Evolutionary conservation across 2,888 invertebrate species (phyloP).

Genomic region (Hemaris fuciformis): DNA sequence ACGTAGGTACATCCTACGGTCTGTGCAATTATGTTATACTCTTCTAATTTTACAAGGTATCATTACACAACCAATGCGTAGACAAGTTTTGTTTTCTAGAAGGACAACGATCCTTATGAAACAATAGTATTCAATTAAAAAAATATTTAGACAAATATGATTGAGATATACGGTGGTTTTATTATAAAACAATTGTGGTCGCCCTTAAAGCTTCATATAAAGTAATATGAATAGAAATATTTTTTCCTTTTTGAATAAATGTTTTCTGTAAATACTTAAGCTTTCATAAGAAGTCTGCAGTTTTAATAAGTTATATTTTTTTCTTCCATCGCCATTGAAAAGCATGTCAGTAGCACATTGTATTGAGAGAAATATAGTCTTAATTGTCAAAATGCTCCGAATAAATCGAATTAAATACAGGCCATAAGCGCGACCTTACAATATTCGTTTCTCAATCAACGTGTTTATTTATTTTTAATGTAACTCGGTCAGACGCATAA

Average conservation of each 20-base stretch:
- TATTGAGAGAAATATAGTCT: no score
- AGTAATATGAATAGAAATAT: no score
- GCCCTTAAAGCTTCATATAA: no score
- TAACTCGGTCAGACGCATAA: conserved; percentile 29
- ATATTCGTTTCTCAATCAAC: not conserved
- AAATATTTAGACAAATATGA: no score
- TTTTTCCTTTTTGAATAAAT: no score
- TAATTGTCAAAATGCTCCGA: not conserved
- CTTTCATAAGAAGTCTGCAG: no score
- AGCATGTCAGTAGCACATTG: no score
- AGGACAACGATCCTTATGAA: not conserved
- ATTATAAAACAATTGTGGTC: no score
- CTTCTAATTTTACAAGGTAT: conserved; percentile 18
- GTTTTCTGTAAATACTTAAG: no score
- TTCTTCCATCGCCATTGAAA: not conserved
- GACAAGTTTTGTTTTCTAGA: not conserved
- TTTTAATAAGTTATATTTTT: no score
- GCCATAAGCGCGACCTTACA: not conserved
- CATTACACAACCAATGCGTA: not conserved
- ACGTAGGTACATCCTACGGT: conserved; percentile 42
- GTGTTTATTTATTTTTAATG: conserved; percentile 18
- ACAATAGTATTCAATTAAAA: no score
- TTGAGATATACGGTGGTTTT: not conserved
- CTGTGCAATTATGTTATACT: conserved; percentile 33
- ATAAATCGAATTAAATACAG: not conserved